Evolutionary conservation across 2,797 vertebrate species (phyloP).

Genomic region (Micrastur ruficollis): DNA sequence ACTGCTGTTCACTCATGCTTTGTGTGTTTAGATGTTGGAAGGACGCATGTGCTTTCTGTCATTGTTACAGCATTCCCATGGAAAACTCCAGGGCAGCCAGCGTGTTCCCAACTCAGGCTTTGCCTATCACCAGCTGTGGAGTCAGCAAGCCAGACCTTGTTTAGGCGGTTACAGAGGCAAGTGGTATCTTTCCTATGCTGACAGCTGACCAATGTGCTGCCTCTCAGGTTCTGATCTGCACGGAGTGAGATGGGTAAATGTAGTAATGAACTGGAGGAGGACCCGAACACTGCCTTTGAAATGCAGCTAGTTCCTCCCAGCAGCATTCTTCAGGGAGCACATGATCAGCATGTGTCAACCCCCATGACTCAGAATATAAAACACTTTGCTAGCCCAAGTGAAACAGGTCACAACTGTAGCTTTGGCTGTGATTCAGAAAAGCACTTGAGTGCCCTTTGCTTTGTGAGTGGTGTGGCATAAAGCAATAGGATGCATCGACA

Average conservation of each 20-base stretch:
- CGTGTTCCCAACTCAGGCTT: accelerated
- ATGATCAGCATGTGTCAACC: background rate
- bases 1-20: background rate
- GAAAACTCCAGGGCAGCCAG: background rate
- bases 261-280: background rate
- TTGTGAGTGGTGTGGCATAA: background rate
- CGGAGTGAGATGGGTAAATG: background rate
- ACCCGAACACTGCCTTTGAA: background rate
- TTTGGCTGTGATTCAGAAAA: background rate
- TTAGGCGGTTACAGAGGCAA: background rate
- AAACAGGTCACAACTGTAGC: background rate
- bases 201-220: background rate
- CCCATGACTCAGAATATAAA: background rate
- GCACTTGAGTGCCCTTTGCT: background rate
- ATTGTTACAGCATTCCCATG: background rate
- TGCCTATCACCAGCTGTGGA: background rate
- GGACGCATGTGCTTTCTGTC: background rate
- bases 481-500: background rate
- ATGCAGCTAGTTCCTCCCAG: background rate
- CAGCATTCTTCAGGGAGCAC: background rate
- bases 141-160: background rate
- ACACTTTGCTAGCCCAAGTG: background rate
- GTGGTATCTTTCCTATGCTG: background rate
- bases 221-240: background rate
- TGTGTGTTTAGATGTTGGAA: background rate